Evolutionary conservation across 1,140 invertebrate genomes (phyloP).

Genomic region (Geopemphigus sp.): DNA sequence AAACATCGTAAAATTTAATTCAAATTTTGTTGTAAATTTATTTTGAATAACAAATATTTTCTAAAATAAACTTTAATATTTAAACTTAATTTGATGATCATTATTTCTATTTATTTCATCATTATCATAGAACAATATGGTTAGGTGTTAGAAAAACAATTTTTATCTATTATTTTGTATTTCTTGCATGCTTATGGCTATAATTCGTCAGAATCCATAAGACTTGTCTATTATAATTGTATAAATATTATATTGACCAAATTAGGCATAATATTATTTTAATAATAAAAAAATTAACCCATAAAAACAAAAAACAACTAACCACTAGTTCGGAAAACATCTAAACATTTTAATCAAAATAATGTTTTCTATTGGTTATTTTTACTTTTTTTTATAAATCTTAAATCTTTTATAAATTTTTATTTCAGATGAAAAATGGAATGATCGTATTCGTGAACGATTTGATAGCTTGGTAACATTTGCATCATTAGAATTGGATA

Average conservation of each 20-base stretch:
- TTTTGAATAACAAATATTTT: too few species aligned
- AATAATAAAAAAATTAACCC: too few species aligned
- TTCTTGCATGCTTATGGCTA: slow-evolving; percentile 1
- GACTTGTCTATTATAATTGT: background rate
- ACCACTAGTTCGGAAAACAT: background rate
- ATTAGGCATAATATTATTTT: slow-evolving; percentile 5
- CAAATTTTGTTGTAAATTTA: too few species aligned
- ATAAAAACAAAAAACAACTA: background rate
- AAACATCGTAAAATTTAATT: too few species aligned
- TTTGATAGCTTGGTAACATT: slow-evolving; percentile 84
- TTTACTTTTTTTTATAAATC: background rate
- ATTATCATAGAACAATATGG: background rate
- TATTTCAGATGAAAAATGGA: slow-evolving; percentile 63
- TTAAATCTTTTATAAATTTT: slow-evolving; percentile 53
- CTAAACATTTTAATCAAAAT: background rate
- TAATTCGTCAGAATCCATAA: background rate
- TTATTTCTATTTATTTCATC: too few species aligned
- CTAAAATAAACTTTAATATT: too few species aligned
- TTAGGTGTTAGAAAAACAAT: background rate
- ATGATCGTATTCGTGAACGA: slow-evolving; percentile 79
- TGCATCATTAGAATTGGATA: slow-evolving; percentile 79
- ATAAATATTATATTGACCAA: background rate
- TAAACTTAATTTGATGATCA: too few species aligned
- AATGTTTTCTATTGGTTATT: background rate
- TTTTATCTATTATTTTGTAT: background rate